Evolutionary conservation across 2,797 vertebrate genomes (phyloP).

Genomic region (Mareca penelope): DNA sequence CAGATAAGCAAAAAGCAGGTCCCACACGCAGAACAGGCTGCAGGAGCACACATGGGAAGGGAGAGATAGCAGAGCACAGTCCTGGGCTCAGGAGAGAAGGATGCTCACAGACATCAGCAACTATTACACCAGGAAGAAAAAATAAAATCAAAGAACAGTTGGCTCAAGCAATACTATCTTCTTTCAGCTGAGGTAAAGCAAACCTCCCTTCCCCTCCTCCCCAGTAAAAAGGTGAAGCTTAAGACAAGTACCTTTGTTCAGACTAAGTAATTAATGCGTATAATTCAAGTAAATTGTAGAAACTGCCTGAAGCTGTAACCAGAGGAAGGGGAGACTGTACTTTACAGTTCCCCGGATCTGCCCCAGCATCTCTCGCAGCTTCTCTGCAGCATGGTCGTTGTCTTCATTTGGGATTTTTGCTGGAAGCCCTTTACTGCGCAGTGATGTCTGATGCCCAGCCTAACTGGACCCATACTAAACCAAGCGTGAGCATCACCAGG

Average conservation of each 20-base stretch:
- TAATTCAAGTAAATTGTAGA: slow-evolving; percentile 22
- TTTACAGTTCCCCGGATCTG: not conserved
- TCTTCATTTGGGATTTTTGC: not conserved
- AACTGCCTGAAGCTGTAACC: not conserved
- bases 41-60: not conserved
- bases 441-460: fast-evolving
- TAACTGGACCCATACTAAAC: not conserved
- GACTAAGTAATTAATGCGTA: not conserved
- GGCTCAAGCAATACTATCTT: not conserved
- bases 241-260: slow-evolving; percentile 12
- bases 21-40: not conserved
- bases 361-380: not conserved
- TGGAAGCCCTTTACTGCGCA: not conserved
- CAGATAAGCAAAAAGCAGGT: not conserved
- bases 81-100: not conserved
- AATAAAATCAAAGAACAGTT: not conserved
- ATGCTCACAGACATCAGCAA: not conserved
- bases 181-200: not conserved
- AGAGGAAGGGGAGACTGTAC: not conserved
- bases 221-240: not conserved
- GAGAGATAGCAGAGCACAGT: not conserved
- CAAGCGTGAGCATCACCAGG: not conserved
- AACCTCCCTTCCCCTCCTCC: not conserved
- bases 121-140: not conserved
- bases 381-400: not conserved